These are phyloP conservation scores for Lagodon rhomboides DNA, from an alignment of 2,797 vertebrate species.

Conservation along the genomic window DNA sequence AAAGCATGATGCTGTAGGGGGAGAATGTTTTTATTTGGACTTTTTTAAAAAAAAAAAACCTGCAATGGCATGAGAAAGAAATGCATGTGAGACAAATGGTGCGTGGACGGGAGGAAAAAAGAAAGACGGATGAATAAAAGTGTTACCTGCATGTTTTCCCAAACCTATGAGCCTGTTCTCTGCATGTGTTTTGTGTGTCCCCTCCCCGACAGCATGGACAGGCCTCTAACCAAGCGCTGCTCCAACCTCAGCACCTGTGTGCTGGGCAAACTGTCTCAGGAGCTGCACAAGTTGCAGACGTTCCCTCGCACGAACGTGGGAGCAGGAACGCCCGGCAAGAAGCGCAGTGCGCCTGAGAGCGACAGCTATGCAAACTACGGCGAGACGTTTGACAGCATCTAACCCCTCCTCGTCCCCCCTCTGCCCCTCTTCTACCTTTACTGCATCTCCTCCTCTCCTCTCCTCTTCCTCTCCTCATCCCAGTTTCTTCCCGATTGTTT, in stretches of 20 bases:
- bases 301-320: conserved; percentile 94
- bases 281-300: conserved; percentile 93
- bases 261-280: conserved; percentile 92
- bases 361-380: conserved; percentile 87
- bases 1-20: conserved; percentile 57
- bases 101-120: background rate
- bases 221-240: conserved; percentile 92
- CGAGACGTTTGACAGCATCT: conserved; percentile 85
- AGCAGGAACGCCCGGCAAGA: conserved; percentile 92
- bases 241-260: conserved; percentile 95
- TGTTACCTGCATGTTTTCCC: conserved; percentile 78
- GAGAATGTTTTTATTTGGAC: conserved; percentile 5
- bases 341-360: conserved; percentile 87
- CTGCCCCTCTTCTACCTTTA: conserved; percentile 16
- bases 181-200: conserved; percentile 86
- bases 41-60: conserved; percentile 22
- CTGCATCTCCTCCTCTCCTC: conserved; percentile 5
- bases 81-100: conserved; percentile 63
- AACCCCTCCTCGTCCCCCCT: conserved; percentile 52
- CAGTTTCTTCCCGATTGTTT: conserved; percentile 36
- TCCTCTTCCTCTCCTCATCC: background rate
- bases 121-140: conserved; percentile 3
- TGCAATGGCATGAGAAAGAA: conserved; percentile 60
- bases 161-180: conserved; percentile 80
- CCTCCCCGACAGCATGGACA: conserved; percentile 90